Base-by-base conservation (phyloP, 2,888 invertebrate species). In the Gortyna flavago region DNA sequence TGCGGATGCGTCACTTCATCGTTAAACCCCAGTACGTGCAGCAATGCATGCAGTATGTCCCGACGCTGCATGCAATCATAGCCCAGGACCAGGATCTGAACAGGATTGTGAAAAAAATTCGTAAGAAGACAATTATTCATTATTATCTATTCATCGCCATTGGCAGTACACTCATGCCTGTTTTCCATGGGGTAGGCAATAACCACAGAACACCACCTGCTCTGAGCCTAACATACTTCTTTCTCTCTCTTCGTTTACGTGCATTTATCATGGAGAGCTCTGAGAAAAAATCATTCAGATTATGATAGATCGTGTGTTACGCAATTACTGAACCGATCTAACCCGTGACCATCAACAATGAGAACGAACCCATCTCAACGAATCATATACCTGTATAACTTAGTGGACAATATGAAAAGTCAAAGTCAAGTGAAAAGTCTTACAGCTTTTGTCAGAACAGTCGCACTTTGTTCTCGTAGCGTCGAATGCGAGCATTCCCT, bases 1-100 rank as follows among this genome's bases (percentile, higher is more conserved):
- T 92, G 89, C 0, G 94, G 94, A 80, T 95, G 95, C 0, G 93
- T 89, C 7, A 95, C 93, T 82, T 95, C 96, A 72, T 96, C 95
- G 2, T 85, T 89, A 59, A 95, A 93, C 7, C 95, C 95, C 2
- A 96, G 86, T 0, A 88, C 94, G 65, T 95, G 96, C 75, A 96
- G 85, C 51, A 96, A 38, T 0, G 93, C 72, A 80, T 95, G 96
- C 11, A 93, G 59, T 2, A 96, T 89, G 9, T 95, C 91, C 0
- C 84, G 85, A 0, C 77, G 76, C 16, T 85, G 88, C 78, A 96
- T 90, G 72, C 96, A 96, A 44, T 95, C 93, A 65, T 91, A 93
- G 25, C 95, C 96, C 29, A 96, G 75, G 5, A 91, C 85, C 72
- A 94, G 69, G 0, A 86, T 38, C 95, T 95, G 84, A 11, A 75